A percentile compares a stretch with the other conserved stretches of the same genome.
These are phyloP conservation scores for Oostethus manadensis DNA, from an alignment of 2,113 vertebrate genomes.

Conservation along the genomic window DNA sequence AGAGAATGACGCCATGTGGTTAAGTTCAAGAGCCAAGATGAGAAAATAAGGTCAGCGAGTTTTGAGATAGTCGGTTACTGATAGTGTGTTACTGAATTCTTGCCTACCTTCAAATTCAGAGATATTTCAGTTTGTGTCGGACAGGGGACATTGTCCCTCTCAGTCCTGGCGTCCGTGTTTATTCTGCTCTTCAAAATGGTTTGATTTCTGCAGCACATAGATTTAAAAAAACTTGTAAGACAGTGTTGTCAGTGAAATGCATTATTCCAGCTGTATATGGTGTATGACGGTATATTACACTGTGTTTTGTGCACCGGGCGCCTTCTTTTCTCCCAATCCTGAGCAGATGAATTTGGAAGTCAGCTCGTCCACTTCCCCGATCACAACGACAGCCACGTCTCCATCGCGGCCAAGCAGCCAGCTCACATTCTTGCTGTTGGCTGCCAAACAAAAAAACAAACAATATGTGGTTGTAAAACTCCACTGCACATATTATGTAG, in stretches of 20 bases:
- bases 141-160: slow-evolving; percentile 52
- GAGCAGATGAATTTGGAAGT: slow-evolving; percentile 68
- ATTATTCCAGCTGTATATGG: neutral
- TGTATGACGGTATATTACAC: slow-evolving; percentile 24
- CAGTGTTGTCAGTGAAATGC: neutral
- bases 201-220: slow-evolving; percentile 53
- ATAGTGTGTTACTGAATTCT: neutral
- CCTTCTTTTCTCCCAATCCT: slow-evolving; percentile 60
- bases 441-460: slow-evolving; percentile 36
- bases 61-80: no score
- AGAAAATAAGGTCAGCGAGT: no score
- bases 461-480: no score
- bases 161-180: slow-evolving; percentile 45
- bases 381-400: slow-evolving; percentile 69
- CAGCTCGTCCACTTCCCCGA: slow-evolving; percentile 71
- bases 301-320: slow-evolving; percentile 38
- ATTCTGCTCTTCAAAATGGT: slow-evolving; percentile 58
- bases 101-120: slow-evolving; percentile 62
- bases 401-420: slow-evolving; percentile 74
- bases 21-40: no score
- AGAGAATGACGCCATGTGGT: neutral
- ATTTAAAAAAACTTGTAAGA: neutral
- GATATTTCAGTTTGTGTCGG: slow-evolving; percentile 48
- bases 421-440: slow-evolving; percentile 68
- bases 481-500: no score